Conservation (phyloP, 1,140 invertebrate species). For the Drosophila suzukii region DNA sequence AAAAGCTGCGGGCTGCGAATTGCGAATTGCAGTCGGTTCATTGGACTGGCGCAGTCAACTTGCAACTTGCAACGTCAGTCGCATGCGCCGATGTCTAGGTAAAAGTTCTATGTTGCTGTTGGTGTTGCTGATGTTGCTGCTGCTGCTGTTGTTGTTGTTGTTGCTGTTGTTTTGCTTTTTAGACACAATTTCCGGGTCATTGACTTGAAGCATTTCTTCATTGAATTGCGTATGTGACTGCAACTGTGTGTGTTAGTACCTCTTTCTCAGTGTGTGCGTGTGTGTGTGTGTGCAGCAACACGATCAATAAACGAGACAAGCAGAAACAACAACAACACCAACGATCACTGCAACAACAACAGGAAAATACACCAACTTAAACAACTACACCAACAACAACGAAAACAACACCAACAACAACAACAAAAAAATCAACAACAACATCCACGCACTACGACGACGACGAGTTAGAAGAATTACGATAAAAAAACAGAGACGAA, state of each 20-base stretch:
- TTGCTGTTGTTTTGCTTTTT: conserved; percentile 73
- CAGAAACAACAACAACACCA: conserved; percentile 58
- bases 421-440: conserved; percentile 23
- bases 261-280: conserved; percentile 21
- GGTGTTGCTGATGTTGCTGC: conserved; percentile 59
- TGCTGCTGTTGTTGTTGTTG: conserved; percentile 49
- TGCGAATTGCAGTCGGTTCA: conserved; percentile 64
- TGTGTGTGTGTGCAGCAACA: conserved; percentile 71
- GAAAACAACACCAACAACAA: conserved; percentile 35
- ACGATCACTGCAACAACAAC: conserved; percentile 26
- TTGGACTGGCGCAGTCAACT: conserved; percentile 62
- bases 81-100: conserved; percentile 74
- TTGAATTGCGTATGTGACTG: conserved; percentile 82
- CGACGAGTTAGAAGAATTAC: conserved; percentile 75
- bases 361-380: conserved; percentile 30
- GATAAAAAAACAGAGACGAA: conserved; percentile 61
- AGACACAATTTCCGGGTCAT: conserved; percentile 84
- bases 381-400: conserved; percentile 39
- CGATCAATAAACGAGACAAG: conserved; percentile 82
- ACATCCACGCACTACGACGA: conserved; percentile 70
- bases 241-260: conserved; percentile 49
- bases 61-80: conserved; percentile 47
- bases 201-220: conserved; percentile 82
- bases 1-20: conserved; percentile 74
- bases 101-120: conserved; percentile 72